Base-by-base conservation (phyloP, 2,888 invertebrate species). In the Norana najaformis region DNA sequence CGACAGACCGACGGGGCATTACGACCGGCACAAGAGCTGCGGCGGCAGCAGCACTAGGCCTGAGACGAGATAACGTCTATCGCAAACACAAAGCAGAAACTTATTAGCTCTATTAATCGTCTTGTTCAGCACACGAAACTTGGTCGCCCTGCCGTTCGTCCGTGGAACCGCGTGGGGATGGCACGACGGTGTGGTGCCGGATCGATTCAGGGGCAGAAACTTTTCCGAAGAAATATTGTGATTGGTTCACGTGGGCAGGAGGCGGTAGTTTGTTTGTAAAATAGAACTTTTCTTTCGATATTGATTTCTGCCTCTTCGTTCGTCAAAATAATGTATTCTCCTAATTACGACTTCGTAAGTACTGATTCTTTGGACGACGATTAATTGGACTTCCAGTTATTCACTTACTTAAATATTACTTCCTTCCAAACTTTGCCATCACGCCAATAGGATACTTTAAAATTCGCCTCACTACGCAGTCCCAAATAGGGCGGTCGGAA, bases 41-140 rank as follows among this genome's bases (percentile, higher is more conserved):
- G 36, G 1, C 20, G 35, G 35, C 3, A 34, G 85, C 18, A 35
- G 36, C 85, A 36, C 1, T 20, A 85, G 85, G 35, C 85, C 18
- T 6, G 69, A n/a, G 69, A 69, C 69, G 69, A 85, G 37, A 85
- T 85, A 85, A 35, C 35, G 85, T 37, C 36, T 85, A 85, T 85
- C 85, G 35, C 85, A 36, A 85, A 85, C 85, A 85, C 37, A 85
- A 85, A 85, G 36, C 85, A 85, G 85, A 85, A 85, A 69, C 85
- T 37, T 85, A 85, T 85, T 85, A 85, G 37, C 85, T 35, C 85
- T 85, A 85, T 37, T 85, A 85, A 85, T 85, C 85, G 85, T 85
- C 37, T 85, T 85, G 85, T 85, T 85, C 37, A 23, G 37, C 35
- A 36, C 36, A 36, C 69, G 69, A 69, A 69, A 69, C 69, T 69